Base-by-base conservation (phyloP, 2,113 vertebrate species). In the Amphiprion percula region DNA sequence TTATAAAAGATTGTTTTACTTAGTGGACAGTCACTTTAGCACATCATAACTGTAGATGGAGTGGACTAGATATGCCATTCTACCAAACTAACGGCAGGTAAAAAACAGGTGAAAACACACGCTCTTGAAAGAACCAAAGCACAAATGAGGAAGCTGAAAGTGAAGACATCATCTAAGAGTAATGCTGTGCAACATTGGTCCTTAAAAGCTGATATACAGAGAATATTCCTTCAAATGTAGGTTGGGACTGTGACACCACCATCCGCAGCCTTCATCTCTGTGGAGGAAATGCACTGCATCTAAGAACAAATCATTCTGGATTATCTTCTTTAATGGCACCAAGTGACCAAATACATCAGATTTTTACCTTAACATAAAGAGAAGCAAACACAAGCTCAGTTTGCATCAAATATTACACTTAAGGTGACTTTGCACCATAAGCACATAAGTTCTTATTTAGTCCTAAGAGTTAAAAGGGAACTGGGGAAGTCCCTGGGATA, bases 1-100 rank as follows among this genome's bases (percentile, higher is more conserved):
- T 80, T 75, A 74, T 67, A 80, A 86, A 79, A 87, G 60, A 74
- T 54, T 71, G 64, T 80, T 88, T 86, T 17, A 65, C 60, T 56
- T 44, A 26, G 66, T 66, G 76, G 71, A 77, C 33, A 44, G 74
- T 65, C 70, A 79, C 81, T 66, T 65, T 49, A 85, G 79, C 53
- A 62, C 62, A 64, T 19, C 19, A 55, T 23, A 47, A 66, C 19
- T 68, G 15, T 30, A 53, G 56, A 66, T 69, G 78, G 50, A 74
- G 73, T 61, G 72, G 56, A 66, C 7, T 8, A 55, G 52, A 71
- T 63, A 53, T 77, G 79, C 53, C 71, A 65, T 59, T 68, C 16
- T 46, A 75, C 19, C 39, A 52, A 68, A 77, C 77, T 64, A 53
- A 74, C 53, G 46, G 30, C 56, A 49, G 60, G 69, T 54, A 83